Base-by-base conservation (phyloP, 2,888 invertebrate species). In the Ischnus inquisitorius region DNA sequence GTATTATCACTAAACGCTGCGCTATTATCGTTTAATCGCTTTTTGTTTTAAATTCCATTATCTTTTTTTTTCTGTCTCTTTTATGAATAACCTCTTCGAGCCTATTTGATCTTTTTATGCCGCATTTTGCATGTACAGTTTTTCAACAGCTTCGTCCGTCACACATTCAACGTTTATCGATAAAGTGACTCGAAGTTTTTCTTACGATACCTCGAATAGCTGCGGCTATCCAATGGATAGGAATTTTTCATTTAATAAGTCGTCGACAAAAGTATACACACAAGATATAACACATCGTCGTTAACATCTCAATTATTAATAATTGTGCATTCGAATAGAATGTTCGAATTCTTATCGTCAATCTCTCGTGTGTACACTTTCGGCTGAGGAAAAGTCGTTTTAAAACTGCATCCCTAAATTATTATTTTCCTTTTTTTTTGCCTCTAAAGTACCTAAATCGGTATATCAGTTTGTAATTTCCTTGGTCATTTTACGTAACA, bases 401-500 rank as follows among this genome's bases (percentile, higher is more conserved):
- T 64, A 69, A 41, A 71, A 78, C 67, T 72, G 82, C 19, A 74
- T 78, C 67, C 62, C 68, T 72, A 62, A n/a, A 39, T 28, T 78
- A 48, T 57, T 22, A 8, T 14, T 46, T 39, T 71, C 41, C 48
- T 71, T 64, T 14, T 28, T 48, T 79, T 78, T 54, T 25, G 46
- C 75, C 57, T 22, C 75, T 46, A 76, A 46, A 51, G 84, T 88
- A 84, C 84, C 87, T 89, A 90, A 81, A 86, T 88, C 87, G 81
- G 71, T 88, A 87, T 85, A 77, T 88, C 86, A 90, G 84, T 89
- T 87, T 86, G 84, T 90, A 87, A 87, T 89, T 88, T 89, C 89
- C 87, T 93, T 93, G 93, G 93, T 93, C 92, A 90, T 92, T 92
- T 93, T 92, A 92, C 86, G 88, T 92, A 92, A 92, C 89, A 91